Percentiles rank a stretch among this genome's conserved stretches.
Evolutionary conservation across 2,113 vertebrate species (phyloP).

Genomic region (Petroica traversi): DNA sequence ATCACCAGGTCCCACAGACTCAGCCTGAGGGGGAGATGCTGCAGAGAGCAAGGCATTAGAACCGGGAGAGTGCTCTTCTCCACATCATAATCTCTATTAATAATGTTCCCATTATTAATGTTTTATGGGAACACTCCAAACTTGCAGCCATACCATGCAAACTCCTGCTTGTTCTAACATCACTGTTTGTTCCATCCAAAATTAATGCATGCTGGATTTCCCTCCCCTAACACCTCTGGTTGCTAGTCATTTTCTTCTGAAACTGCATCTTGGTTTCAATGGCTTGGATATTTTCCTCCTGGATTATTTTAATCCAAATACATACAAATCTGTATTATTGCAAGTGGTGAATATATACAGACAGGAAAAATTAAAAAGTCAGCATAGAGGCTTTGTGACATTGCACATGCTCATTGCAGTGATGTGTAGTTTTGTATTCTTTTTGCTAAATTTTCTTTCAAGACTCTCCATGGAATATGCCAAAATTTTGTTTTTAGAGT

Average conservation of each 20-base stretch:
- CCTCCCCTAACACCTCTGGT: neutral
- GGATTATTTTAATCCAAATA: neutral
- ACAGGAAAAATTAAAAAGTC: slow-evolving; percentile 13
- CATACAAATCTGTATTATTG: neutral
- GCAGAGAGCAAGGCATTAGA: neutral
- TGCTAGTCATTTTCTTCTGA: neutral
- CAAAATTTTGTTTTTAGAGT: slow-evolving; percentile 25
- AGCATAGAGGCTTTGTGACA: neutral
- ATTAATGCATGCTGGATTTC: neutral
- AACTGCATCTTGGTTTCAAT: neutral
- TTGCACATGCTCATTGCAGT: neutral
- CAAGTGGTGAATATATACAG: neutral
- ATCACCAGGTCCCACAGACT: accelerated
- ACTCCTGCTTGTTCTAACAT: neutral
- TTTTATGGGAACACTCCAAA: neutral
- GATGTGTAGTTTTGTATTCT: neutral
- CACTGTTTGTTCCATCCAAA: neutral
- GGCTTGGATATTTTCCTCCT: neutral
- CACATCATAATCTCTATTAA: neutral
- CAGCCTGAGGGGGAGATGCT: accelerated
- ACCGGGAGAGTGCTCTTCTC: neutral
- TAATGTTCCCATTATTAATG: neutral
- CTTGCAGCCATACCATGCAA: accelerated
- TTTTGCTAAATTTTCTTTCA: neutral
- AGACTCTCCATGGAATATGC: neutral